A percentile compares a stretch with the other conserved stretches of the same genome.
These are phyloP conservation scores for Pseudococcus viburni DNA, from an alignment of 2,888 invertebrate species.

Conservation along the genomic window DNA sequence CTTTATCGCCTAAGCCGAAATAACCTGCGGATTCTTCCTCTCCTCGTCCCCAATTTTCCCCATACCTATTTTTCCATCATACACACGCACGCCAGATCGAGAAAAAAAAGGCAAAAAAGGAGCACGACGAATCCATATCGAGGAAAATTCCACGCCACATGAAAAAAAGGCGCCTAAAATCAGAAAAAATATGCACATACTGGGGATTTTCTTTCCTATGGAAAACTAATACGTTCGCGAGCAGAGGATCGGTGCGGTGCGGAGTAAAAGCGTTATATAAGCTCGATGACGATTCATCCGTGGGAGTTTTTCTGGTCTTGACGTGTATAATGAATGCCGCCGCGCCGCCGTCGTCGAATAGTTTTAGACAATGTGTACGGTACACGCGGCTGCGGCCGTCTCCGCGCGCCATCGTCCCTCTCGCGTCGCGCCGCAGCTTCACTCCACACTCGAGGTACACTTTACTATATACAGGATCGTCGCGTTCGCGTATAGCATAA, in stretches of 20 bases:
- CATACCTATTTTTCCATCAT: neutral
- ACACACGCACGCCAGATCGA: neutral
- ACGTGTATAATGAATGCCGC: constrained; percentile 37
- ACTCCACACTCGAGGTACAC: neutral
- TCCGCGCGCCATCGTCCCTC: neutral
- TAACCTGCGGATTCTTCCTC: neutral
- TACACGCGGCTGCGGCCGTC: constrained; percentile 6
- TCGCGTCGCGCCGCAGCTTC: neutral
- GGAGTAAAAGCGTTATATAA: neutral
- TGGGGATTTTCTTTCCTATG: neutral
- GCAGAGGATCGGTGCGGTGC: neutral
- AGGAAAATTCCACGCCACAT: too few relatives aligned
- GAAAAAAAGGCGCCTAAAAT: too few relatives aligned
- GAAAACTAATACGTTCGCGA: neutral
- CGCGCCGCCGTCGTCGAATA: constrained; percentile 26
- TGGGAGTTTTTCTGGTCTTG: constrained; percentile 44
- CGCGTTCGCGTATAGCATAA: neutral
- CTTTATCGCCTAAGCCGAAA: neutral
- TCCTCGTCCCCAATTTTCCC: neutral
- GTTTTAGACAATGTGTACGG: constrained; percentile 30
- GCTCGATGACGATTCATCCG: constrained; percentile 21
- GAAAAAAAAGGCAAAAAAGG: neutral
- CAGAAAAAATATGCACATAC: neutral
- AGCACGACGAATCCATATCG: too few relatives aligned
- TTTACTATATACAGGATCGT: neutral